phyloP scores from a whole-genome alignment of 2,113 vertebrate species.

The Clinocottus analis region DNA sequence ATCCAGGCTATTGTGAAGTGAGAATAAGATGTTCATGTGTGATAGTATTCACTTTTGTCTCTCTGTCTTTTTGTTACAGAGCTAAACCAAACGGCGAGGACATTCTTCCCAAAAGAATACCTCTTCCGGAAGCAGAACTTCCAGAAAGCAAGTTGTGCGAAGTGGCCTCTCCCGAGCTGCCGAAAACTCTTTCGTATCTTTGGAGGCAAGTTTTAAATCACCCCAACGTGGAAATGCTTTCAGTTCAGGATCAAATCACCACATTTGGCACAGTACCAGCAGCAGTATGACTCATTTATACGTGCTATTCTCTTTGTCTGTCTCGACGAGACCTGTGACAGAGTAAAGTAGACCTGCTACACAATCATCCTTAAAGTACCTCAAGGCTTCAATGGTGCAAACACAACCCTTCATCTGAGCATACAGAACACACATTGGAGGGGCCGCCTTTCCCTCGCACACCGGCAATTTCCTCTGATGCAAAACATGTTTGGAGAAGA shows the following conservation, averaged over 20 bases:
- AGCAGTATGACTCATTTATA: not conserved
- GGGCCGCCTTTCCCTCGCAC: not conserved
- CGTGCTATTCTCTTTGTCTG: not conserved
- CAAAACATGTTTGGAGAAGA: not conserved
- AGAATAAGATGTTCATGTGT: slow-evolving; percentile 8
- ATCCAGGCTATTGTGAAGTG: slow-evolving; percentile 9
- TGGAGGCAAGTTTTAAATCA: slow-evolving; percentile 69
- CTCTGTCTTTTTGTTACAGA: slow-evolving; percentile 61
- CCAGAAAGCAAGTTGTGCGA: slow-evolving; percentile 81
- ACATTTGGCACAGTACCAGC: not conserved
- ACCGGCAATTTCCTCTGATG: not conserved
- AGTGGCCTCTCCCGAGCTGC: slow-evolving; percentile 83
- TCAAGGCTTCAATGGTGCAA: not conserved
- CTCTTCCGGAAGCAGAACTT: slow-evolving; percentile 80
- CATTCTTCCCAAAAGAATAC: slow-evolving; percentile 82
- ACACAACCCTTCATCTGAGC: not conserved
- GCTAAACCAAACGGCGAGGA: slow-evolving; percentile 77
- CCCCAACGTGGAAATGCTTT: not conserved
- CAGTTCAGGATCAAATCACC: not conserved
- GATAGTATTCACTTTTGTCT: slow-evolving; percentile 13
- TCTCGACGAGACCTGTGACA: not conserved
- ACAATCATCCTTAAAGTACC: not conserved
- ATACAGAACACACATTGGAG: not conserved
- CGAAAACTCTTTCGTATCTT: slow-evolving; percentile 79
- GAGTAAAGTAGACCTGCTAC: not conserved